A percentile compares a stretch with the other conserved stretches of the same genome.
Evolutionary conservation across 2,797 vertebrate species (phyloP).

Genomic region (Knipowitschia caucasica): DNA sequence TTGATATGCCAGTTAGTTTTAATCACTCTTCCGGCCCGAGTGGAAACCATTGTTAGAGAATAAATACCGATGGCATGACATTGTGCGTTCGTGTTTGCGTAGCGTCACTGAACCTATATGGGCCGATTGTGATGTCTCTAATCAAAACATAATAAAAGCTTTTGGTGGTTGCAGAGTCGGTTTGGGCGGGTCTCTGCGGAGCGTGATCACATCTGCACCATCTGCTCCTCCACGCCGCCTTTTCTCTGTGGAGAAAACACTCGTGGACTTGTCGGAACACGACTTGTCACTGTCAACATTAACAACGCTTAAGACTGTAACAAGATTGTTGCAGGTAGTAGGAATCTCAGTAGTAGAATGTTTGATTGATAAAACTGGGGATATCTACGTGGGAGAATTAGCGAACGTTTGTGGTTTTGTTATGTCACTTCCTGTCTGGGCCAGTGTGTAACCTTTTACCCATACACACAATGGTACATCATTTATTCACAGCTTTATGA

Average conservation of each 20-base stretch:
- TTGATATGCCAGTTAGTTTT: too few relatives aligned
- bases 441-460: background rate
- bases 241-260: background rate
- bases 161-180: constrained; percentile 42
- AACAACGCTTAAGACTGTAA: too few relatives aligned
- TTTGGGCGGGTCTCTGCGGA: constrained; percentile 46
- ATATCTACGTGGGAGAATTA: too few relatives aligned
- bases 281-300: background rate
- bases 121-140: background rate
- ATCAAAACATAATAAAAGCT: constrained; percentile 32
- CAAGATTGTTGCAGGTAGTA: too few relatives aligned
- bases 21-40: too few relatives aligned
- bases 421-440: constrained; percentile 40
- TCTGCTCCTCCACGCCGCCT: constrained; percentile 42
- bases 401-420: too few relatives aligned
- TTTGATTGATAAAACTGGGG: too few relatives aligned
- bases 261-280: background rate
- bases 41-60: too few relatives aligned
- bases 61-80: background rate
- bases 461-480: background rate
- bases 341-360: too few relatives aligned
- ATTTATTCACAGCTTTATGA: constrained; percentile 1
- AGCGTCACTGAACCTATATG: background rate
- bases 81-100: background rate
- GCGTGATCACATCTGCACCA: constrained; percentile 61